Percentiles rank a stretch among this genome's conserved stretches.
phyloP scores from a whole-genome alignment of 2,797 vertebrate species.

The Sebastes vulpes region DNA sequence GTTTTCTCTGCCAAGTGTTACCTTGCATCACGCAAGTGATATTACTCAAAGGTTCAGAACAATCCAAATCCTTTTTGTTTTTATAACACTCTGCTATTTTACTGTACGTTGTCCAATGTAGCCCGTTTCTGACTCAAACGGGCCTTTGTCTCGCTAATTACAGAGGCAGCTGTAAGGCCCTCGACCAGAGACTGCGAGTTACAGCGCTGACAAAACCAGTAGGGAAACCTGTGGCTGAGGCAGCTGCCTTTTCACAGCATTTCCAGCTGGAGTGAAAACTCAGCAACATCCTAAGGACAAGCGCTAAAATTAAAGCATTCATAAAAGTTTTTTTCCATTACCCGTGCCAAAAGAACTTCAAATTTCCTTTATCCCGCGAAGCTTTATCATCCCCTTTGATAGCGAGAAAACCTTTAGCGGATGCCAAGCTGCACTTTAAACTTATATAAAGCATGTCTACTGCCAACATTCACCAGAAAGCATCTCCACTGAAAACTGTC shows the following conservation, averaged over 20 bases:
- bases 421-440: conserved; percentile 61
- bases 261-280: conserved; percentile 73
- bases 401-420: conserved; percentile 42
- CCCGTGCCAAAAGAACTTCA: conserved; percentile 67
- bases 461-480: conserved; percentile 29
- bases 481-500: not conserved
- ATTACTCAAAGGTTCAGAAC: conserved; percentile 44
- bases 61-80: conserved; percentile 60
- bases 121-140: conserved; percentile 70
- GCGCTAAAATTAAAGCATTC: conserved; percentile 67
- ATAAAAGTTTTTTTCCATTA: conserved; percentile 76
- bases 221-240: conserved; percentile 74
- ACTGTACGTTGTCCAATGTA: conserved; percentile 46
- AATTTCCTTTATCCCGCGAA: conserved; percentile 63
- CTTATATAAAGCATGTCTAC: conserved; percentile 32
- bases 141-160: conserved; percentile 81
- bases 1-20: conserved; percentile 33
- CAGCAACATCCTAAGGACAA: conserved; percentile 65
- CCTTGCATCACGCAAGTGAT: conserved; percentile 58
- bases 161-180: conserved; percentile 75
- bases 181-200: conserved; percentile 72
- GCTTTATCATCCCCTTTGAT: conserved; percentile 67
- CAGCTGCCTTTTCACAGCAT: conserved; percentile 71
- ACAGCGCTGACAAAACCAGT: conserved; percentile 73
- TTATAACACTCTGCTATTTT: conserved; percentile 52